Percentiles rank a stretch among this genome's conserved stretches.
phyloP scores from a whole-genome alignment of 2,113 vertebrate genomes.

The Xenus cinereus region DNA sequence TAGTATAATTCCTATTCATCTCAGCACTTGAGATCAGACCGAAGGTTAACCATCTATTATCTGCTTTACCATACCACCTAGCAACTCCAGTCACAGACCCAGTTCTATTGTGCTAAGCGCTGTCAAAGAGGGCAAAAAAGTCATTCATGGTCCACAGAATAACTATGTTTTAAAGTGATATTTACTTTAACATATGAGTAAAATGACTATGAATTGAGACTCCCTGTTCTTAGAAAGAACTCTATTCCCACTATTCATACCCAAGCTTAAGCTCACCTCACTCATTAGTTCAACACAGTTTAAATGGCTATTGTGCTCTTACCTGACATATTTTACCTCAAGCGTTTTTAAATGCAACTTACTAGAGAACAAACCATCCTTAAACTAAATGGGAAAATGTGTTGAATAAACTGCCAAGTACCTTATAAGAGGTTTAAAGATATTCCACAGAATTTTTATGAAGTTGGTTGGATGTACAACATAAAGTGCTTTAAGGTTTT shows the following conservation, averaged over 20 bases:
- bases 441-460: constrained; percentile 84
- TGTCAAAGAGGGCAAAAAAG: background rate
- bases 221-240: background rate
- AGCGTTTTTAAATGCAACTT: background rate
- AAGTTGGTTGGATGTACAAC: constrained; percentile 88
- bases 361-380: background rate
- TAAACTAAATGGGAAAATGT: background rate
- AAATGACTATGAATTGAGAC: background rate
- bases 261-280: background rate
- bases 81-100: background rate
- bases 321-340: background rate
- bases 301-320: background rate
- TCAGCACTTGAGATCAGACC: background rate
- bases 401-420: background rate
- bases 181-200: background rate
- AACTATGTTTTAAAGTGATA: background rate
- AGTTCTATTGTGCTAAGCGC: background rate
- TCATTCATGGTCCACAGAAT: background rate
- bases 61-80: background rate
- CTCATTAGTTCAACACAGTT: background rate
- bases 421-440: constrained; percentile 90
- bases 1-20: background rate
- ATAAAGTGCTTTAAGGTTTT: constrained; percentile 87
- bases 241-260: background rate
- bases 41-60: background rate